Evolutionary conservation across 2,113 vertebrate genomes (phyloP).

Genomic region (Onychostruthus taczanowskii): DNA sequence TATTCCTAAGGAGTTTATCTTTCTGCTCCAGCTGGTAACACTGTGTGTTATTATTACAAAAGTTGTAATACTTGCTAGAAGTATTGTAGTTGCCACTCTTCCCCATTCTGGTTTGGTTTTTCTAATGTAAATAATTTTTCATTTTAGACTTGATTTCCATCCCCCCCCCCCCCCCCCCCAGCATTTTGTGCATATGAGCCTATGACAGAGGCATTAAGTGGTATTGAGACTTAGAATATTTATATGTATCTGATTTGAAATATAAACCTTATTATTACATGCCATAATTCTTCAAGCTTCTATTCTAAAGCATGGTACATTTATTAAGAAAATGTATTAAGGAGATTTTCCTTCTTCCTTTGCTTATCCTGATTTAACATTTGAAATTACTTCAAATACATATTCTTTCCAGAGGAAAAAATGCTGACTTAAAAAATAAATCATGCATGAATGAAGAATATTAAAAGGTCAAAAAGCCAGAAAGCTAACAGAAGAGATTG

Average conservation of each 20-base stretch:
- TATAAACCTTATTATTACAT: neutral
- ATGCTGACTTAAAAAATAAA: neutral
- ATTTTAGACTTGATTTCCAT: neutral
- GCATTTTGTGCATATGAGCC: neutral
- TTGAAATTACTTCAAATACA: neutral
- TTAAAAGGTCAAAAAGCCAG: constrained; percentile 26
- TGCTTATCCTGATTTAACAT: constrained; percentile 1
- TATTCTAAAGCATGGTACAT: neutral
- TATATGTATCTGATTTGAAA: neutral
- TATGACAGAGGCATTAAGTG: neutral
- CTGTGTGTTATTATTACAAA: neutral
- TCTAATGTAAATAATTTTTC: neutral
- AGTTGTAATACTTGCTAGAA: neutral
- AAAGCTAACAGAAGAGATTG: neutral
- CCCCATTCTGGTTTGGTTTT: neutral
- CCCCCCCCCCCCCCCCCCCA: too few relatives aligned
- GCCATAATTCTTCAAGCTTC: neutral
- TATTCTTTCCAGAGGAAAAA: neutral
- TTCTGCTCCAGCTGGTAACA: neutral
- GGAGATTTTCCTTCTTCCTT: constrained; percentile 1
- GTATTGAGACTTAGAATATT: neutral
- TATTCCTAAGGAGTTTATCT: neutral
- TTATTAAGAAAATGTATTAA: constrained; percentile 5
- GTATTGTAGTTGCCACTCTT: neutral
- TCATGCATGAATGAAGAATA: neutral